Percentiles rank a stretch among this genome's conserved stretches.
phyloP scores from a whole-genome alignment of 2,113 vertebrate genomes.

The Hypomesus transpacificus region DNA sequence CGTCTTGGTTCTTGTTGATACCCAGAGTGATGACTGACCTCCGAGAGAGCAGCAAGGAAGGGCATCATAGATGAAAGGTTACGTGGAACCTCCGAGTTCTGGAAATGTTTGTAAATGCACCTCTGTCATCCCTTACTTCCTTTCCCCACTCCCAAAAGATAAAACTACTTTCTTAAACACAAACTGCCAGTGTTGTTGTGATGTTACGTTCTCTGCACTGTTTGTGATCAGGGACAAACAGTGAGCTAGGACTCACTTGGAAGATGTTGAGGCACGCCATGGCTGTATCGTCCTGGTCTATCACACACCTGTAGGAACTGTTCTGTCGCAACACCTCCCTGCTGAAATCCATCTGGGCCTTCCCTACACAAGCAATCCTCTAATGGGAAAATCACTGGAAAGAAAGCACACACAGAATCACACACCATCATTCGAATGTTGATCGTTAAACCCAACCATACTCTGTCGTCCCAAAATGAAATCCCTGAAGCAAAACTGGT shows the following conservation, averaged over 20 bases:
- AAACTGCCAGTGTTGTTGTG: too few relatives aligned
- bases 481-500: neutral
- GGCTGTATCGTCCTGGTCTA: slow-evolving; percentile 46
- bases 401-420: too few relatives aligned
- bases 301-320: slow-evolving; percentile 68
- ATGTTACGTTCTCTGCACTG: too few relatives aligned
- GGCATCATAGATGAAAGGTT: neutral
- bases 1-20: too few relatives aligned
- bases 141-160: neutral
- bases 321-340: slow-evolving; percentile 53
- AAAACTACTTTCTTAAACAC: too few relatives aligned
- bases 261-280: neutral
- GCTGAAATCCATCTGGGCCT: slow-evolving; percentile 53
- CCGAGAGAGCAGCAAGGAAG: neutral
- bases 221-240: too few relatives aligned
- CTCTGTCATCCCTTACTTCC: neutral
- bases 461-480: neutral
- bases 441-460: neutral
- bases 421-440: too few relatives aligned
- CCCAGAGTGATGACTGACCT: too few relatives aligned
- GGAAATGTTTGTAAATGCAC: too few relatives aligned
- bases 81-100: neutral
- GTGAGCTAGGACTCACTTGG: too few relatives aligned
- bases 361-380: neutral
- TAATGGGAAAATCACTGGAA: neutral